Evolutionary conservation across 2,888 invertebrate species (phyloP).

Genomic region (Heteromyza rotundicornis): DNA sequence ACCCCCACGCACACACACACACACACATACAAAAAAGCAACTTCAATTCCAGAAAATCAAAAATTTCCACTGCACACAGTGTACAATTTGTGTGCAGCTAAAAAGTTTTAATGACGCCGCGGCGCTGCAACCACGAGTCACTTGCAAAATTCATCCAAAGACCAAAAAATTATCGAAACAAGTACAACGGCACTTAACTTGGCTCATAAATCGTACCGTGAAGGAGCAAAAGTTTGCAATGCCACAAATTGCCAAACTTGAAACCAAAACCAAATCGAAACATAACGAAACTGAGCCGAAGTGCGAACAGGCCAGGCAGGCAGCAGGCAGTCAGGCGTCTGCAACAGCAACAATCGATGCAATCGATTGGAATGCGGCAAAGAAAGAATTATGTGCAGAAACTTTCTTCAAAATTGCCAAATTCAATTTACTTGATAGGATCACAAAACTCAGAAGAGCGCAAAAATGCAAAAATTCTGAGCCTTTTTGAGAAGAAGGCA

Average conservation of each 20-base stretch:
- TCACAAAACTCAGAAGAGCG: constrained; percentile 33
- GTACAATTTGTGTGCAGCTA: constrained; percentile 18
- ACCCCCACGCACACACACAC: no score
- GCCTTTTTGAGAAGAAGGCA: no score
- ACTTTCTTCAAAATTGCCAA: constrained; percentile 57
- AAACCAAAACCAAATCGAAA: no score
- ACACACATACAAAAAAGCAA: no score
- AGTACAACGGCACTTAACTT: constrained; percentile 45
- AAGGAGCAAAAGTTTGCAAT: constrained; percentile 38
- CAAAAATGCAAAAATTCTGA: no score
- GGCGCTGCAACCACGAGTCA: constrained; percentile 22
- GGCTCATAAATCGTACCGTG: background rate
- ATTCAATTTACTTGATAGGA: constrained; percentile 62
- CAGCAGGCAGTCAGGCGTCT: background rate
- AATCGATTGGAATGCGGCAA: constrained; percentile 46
- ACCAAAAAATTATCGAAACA: constrained; percentile 55
- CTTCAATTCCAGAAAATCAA: background rate
- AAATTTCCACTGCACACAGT: constrained; percentile 14
- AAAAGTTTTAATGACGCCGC: constrained; percentile 28
- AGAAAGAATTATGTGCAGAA: constrained; percentile 33
- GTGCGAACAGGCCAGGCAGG: constrained; percentile 43
- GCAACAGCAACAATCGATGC: constrained; percentile 24
- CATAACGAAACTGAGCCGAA: constrained; percentile 50
- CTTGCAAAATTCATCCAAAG: constrained; percentile 40
- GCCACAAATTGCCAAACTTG: constrained; percentile 52